Conservation (phyloP, 2,113 vertebrate species). For the Indicator indicator region DNA sequence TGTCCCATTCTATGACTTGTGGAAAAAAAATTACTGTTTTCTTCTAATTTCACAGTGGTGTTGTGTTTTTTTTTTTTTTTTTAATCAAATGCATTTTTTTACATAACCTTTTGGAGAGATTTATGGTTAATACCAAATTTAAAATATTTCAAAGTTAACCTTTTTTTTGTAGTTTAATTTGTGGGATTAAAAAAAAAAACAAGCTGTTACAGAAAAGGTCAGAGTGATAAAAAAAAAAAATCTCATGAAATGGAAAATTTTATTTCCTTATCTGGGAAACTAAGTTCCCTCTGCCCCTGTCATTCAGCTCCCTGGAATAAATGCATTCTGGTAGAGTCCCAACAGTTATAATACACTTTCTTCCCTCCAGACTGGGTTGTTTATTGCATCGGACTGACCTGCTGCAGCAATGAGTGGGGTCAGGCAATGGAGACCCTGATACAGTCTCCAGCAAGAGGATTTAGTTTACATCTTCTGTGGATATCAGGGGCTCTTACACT, state of each 20-base stretch:
- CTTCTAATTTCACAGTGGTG: neutral
- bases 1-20: neutral
- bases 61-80: neutral
- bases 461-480: neutral
- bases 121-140: neutral
- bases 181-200: neutral
- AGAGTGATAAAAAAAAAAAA: neutral
- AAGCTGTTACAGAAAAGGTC: neutral
- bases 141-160: neutral
- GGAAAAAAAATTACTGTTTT: neutral
- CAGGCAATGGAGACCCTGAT: neutral
- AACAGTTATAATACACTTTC: neutral
- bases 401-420: rapidly evolving
- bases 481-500: neutral
- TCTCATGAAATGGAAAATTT: neutral
- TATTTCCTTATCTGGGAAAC: neutral
- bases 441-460: rapidly evolving
- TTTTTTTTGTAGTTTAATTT: neutral
- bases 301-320: neutral
- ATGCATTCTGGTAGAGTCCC: neutral
- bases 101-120: neutral
- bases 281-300: neutral
- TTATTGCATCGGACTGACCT: neutral
- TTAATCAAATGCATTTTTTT: neutral
- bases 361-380: neutral